Base-by-base conservation (phyloP, 1,140 invertebrate species). In the Drosophila kurseongensis region DNA sequence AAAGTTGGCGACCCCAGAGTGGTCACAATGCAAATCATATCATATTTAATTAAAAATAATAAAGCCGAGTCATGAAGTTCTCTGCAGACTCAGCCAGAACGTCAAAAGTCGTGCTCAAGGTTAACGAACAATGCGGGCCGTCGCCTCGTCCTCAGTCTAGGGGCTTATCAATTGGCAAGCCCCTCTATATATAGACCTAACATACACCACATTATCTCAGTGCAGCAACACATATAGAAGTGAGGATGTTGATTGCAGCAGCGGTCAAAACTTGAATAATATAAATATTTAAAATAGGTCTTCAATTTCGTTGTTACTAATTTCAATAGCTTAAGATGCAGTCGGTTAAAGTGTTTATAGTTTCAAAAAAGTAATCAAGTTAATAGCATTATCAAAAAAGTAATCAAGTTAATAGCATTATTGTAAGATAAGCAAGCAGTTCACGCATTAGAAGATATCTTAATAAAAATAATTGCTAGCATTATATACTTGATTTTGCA, bases 41-140 rank as follows among this genome's bases (percentile, higher is more conserved):
- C 82, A 71, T 83, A 86, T 89, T 89, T 89, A 89, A 89, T 89
- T 89, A 72, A 89, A 73, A 89, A 84, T 89, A 80, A 89, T 89
- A 72, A 89, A 86, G 75, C 63, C 76, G 60, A 78, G 80, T 69
- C 73, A 85, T 85, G 77, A 84, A 81, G 75, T 81, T 80, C 75
- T 69, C 51, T 56, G 42, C 67, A 76, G 66, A 77, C 36, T 36
- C 36, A 5, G 18, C 9, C n/a, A 52, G n/a, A 75, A 76, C 58
- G 71, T 59, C 78, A 80, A 82, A 78, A 79, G 79, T 86, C 82
- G 56, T 60, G 71, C 83, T 83, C 82, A 86, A 86, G 82, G 82
- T 86, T 86, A 81, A 81, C 79, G 69, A 83, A 84, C 80, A 60
- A 66, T 75, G 57, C 74, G 72, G 55, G 73, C 44, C 12, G 32